Conservation (phyloP, 2,888 invertebrate genomes). For the Cheilosia impressa region DNA sequence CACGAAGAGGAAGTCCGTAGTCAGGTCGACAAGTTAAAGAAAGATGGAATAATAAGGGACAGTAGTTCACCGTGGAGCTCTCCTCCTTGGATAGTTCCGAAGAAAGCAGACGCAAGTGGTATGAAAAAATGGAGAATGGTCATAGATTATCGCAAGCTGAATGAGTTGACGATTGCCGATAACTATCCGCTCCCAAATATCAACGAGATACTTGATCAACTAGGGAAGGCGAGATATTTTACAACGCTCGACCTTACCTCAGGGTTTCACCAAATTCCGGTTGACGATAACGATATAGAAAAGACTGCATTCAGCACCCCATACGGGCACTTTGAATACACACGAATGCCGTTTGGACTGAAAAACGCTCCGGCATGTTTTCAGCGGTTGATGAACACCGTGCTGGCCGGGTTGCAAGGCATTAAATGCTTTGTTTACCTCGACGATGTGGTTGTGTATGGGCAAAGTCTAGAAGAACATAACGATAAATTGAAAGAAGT, state of each 20-base stretch:
- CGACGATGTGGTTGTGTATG: conserved; percentile 20
- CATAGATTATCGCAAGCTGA: conserved; percentile 33
- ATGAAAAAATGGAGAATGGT: conserved; percentile 39
- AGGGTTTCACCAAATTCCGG: conserved; percentile 21
- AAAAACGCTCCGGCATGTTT: conserved; percentile 23
- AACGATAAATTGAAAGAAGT: conserved; percentile 28
- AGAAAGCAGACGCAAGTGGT: conserved; percentile 18
- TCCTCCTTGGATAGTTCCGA: conserved; percentile 15
- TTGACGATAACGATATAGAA: conserved; percentile 12
- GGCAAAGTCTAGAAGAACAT: conserved; percentile 24
- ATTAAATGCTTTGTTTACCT: conserved; percentile 34
- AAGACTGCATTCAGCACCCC: conserved; percentile 13
- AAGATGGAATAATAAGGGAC: conserved; percentile 6
- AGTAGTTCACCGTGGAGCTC: conserved; percentile 20
- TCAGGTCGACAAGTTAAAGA: not conserved
- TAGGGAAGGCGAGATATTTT: conserved; percentile 27
- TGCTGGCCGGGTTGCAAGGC: conserved; percentile 24
- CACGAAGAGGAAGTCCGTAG: conserved; percentile 1
- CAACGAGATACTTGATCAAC: conserved; percentile 35
- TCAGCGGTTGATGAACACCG: conserved; percentile 31
- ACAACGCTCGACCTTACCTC: conserved; percentile 17
- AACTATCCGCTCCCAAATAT: conserved; percentile 29
- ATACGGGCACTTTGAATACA: conserved; percentile 3
- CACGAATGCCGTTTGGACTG: conserved; percentile 11
- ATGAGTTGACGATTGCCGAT: conserved; percentile 29